Base-by-base conservation (phyloP, 2,797 vertebrate species). In the Acrocephalus scirpaceus region DNA sequence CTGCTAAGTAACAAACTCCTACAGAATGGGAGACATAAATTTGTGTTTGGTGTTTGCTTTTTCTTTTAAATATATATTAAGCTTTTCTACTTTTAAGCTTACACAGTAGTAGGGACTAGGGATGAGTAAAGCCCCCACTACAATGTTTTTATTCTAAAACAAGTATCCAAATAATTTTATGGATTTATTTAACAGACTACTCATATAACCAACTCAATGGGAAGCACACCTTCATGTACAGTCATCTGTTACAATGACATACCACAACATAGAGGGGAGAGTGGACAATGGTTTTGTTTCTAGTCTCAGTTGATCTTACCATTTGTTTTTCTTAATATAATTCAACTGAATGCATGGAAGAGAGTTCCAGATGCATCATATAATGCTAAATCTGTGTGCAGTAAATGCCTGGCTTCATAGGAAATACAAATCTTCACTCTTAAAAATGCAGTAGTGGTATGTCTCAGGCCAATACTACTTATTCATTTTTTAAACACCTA, bases 61-160 rank as follows among this genome's bases (percentile, higher is more conserved):
- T 83, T 32, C 22, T 15, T 25, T 75, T 16, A 19, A 66, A 84
- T 70, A 27, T 15, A 50, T 74, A 66, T 70, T 65, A 70, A 90
- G 78, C 38, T 85, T 65, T 93, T 94, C 36, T 95, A 58, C 60
- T 75, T 86, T 96, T 87, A 92, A 93, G 38, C 50, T 65, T 91
- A 23, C 16, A 10, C 23, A 61, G 45, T 83, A 90, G 47, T 32
- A 92, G 56, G 53, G 51, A 86, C 92, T 82, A 91, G 34, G 54
- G 48, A 83, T 58, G 76, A 91, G 30, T 86, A 92, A 94, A 96
- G 32, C 22, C 50, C 30, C 61, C 69, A 88, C 75, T 95, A 57
- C 13, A 7, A 67, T 77, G 25, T 90, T 65, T 60, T 92, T 78
- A 47, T 85, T 95, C 54, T 84, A 88, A 95, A 95, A 48, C 47